A percentile compares a stretch with the other conserved stretches of the same genome.
Evolutionary conservation across 2,797 vertebrate genomes (phyloP).

Genomic region (Sylvilagus floridanus): DNA sequence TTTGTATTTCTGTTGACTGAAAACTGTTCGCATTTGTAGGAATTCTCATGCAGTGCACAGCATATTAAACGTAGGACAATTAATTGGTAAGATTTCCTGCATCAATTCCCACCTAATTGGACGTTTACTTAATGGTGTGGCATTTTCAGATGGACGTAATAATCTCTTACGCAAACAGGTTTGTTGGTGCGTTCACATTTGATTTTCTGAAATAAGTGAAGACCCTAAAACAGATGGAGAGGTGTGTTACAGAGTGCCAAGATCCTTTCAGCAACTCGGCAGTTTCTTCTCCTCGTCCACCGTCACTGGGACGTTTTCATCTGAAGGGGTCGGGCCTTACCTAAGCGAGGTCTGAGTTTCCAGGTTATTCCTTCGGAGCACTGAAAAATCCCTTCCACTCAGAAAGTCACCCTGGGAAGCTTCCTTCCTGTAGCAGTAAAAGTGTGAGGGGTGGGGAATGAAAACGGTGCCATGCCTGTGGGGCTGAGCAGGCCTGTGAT

Average conservation of each 20-base stretch:
- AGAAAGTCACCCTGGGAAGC: background rate
- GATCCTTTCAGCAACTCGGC: background rate
- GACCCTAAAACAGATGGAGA: background rate
- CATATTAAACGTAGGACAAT: background rate
- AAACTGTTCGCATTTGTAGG: background rate
- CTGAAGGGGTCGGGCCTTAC: background rate
- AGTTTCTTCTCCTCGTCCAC: background rate
- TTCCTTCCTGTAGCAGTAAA: background rate
- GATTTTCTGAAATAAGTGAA: conserved; percentile 20
- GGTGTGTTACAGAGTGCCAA: background rate
- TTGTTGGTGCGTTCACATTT: conserved; percentile 13
- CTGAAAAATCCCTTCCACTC: background rate
- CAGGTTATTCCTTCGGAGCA: background rate
- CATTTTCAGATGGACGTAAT: conserved; percentile 24
- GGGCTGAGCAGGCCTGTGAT: background rate
- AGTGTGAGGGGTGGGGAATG: background rate
- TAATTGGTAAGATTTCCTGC: background rate
- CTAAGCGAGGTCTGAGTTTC: conserved; percentile 9
- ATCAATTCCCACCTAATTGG: background rate
- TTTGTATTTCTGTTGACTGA: background rate
- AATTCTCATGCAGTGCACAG: background rate
- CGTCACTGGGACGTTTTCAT: background rate
- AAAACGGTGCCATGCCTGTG: background rate
- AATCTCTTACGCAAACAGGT: conserved; percentile 21
- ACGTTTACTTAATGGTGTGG: background rate